Conservation (phyloP, 2,888 invertebrate species). For the Chrysodeixis includens region DNA sequence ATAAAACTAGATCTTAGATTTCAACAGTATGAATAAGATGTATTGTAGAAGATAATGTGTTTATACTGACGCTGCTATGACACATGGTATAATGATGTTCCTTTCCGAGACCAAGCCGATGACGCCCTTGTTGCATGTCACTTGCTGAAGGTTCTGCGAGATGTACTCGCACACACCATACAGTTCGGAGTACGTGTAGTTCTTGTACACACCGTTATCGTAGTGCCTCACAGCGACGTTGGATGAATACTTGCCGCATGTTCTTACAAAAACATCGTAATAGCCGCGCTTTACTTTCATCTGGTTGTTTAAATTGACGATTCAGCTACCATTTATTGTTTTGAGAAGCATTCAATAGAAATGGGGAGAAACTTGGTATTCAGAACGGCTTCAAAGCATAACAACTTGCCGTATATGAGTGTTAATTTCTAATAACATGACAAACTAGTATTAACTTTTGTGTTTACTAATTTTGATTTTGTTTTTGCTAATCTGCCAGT, state of each 20-base stretch:
- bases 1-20: constrained; percentile 17
- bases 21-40: neutral
- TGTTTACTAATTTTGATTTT: constrained; percentile 47
- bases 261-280: constrained; percentile 81
- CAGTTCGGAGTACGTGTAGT: constrained; percentile 82
- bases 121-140: constrained; percentile 75
- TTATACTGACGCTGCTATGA: constrained; percentile 88
- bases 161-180: constrained; percentile 84
- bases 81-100: constrained; percentile 86
- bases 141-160: constrained; percentile 78
- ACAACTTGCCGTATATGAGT: constrained; percentile 17
- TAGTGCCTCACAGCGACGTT: constrained; percentile 77
- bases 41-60: neutral
- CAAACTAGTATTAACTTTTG: constrained; percentile 1
- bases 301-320: constrained; percentile 21
- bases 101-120: constrained; percentile 86
- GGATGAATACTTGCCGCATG: constrained; percentile 78
- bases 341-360: constrained; percentile 5
- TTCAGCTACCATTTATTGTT: constrained; percentile 6
- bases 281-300: constrained; percentile 75
- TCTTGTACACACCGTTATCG: constrained; percentile 70
- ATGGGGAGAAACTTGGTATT: constrained; percentile 16
- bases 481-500: constrained; percentile 9
- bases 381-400: constrained; percentile 28
- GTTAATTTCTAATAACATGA: constrained; percentile 26